Evolutionary conservation across 2,888 invertebrate genomes (phyloP).

Genomic region (Platynereis dumerilii): DNA sequence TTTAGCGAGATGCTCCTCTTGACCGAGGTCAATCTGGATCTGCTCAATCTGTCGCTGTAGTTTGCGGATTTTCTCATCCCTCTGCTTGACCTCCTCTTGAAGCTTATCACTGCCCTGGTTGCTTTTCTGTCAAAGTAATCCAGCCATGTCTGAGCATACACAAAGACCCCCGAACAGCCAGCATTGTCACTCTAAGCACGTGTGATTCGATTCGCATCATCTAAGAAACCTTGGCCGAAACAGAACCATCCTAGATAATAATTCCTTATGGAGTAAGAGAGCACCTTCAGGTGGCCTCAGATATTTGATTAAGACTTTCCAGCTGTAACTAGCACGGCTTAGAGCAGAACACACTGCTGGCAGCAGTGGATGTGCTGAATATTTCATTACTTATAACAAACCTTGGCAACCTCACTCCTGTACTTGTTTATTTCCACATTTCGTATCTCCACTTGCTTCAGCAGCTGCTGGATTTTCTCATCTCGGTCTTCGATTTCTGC

Average conservation of each 20-base stretch:
- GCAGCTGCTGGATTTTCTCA: constrained; percentile 52
- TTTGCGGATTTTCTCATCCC: constrained; percentile 47
- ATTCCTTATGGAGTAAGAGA: too few species aligned
- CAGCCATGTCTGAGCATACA: neutral
- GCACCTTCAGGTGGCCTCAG: too few species aligned
- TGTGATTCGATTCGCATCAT: too few species aligned
- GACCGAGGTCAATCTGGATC: constrained; percentile 43
- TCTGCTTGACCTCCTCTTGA: constrained; percentile 40
- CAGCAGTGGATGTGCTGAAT: too few species aligned
- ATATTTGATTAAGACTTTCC: too few species aligned
- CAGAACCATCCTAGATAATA: too few species aligned
- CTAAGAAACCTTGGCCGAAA: too few species aligned
- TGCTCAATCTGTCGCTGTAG: constrained; percentile 44
- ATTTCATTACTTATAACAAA: constrained; percentile 30
- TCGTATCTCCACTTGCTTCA: constrained; percentile 55
- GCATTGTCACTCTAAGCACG: too few species aligned
- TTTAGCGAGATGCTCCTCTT: constrained; percentile 3
- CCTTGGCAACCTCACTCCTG: constrained; percentile 58
- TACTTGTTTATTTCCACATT: constrained; percentile 52
- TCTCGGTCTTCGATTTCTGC: constrained; percentile 58
- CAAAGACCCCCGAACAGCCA: too few species aligned
- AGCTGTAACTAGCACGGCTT: too few species aligned
- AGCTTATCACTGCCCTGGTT: constrained; percentile 45
- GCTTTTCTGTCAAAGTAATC: constrained; percentile 43
- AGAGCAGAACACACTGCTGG: too few species aligned